Evolutionary conservation across 2,797 vertebrate genomes (phyloP), one percentile per base, ranked within the genome.

Genomic region (Neoniphon sammara): DNA sequence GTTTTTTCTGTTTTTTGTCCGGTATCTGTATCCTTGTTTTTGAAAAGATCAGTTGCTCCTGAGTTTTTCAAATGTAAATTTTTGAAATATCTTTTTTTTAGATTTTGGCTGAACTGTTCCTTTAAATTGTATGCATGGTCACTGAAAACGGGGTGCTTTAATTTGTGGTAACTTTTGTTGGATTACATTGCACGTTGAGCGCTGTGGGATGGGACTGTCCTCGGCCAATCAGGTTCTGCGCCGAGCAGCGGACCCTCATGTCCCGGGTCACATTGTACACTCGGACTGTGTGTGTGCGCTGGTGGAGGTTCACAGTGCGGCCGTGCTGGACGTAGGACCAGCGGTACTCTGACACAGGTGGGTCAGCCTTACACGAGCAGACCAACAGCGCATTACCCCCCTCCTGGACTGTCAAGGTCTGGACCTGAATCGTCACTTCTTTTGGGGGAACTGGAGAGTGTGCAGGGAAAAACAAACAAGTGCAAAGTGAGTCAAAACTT

Each of bases 341-440:
- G 84, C 59, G 88, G 81, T 94, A 95, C 46, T 84, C 79, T 7
- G 85, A 78, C 4, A 75, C 90, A 0, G 95, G 94, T 0, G 95
- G 95, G 80, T 95, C 94, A 0, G 94, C 93, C 79, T 93, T 95
- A 83, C 94, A 95, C 4, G 89, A 87, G 61, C 95, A 96, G 68
- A 64, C 61, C 65, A 96, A 69, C 57, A 93, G 81, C 18, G 88
- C 93, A 0, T 31, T 93, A 66, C 88, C 91, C 21, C 95, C 94
- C 61, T 94, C 94, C 39, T 73, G 88, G 52, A 95, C 90, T 0
- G 7, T 68, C 71, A 85, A 5, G 11, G 93, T 77, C 65, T 89
- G 72, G 58, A 95, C 87, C 61, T 94, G 87, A 66, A 95, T 81
- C 30, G 55, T 66, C 14, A 95, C 93, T 5, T 94, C 93, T 84